These are phyloP conservation scores for Ochropleura leucogaster DNA, from an alignment of 2,888 invertebrate species.

Conservation along the genomic window DNA sequence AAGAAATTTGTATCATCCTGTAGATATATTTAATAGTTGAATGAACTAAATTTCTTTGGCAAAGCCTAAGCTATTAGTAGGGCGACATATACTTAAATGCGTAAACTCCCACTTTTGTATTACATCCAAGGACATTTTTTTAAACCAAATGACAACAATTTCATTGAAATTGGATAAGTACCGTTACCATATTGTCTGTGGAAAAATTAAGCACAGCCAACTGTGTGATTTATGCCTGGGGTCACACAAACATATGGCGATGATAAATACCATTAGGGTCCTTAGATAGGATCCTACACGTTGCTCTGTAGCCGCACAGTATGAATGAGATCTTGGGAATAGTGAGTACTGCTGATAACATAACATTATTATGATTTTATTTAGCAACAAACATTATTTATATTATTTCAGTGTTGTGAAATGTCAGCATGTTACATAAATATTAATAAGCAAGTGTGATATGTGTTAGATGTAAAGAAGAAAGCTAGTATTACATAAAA, in stretches of 20 bases:
- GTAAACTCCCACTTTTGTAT: not conserved
- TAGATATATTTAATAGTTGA: slow-evolving; percentile 16
- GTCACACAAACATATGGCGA: slow-evolving; percentile 59
- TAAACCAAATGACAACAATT: slow-evolving; percentile 35
- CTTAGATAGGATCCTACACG: slow-evolving; percentile 88
- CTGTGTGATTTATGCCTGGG: slow-evolving; percentile 53
- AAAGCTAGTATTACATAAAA: not conserved
- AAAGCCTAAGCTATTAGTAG: not conserved
- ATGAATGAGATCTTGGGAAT: slow-evolving; percentile 88
- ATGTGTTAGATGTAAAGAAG: slow-evolving; percentile 21
- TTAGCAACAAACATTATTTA: slow-evolving; percentile 45
- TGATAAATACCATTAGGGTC: slow-evolving; percentile 88
- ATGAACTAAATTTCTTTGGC: slow-evolving; percentile 30
- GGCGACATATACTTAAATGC: slow-evolving; percentile 9
- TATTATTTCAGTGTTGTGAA: slow-evolving; percentile 20
- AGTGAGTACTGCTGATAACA: slow-evolving; percentile 85
- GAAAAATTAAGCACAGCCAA: slow-evolving; percentile 53
- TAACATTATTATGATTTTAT: slow-evolving; percentile 69
- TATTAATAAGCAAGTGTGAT: slow-evolving; percentile 44
- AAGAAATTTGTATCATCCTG: slow-evolving; percentile 5
- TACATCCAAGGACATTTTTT: not conserved
- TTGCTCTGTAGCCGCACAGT: slow-evolving; percentile 88
- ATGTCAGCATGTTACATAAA: not conserved
- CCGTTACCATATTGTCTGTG: slow-evolving; percentile 46
- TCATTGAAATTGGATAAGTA: slow-evolving; percentile 57